Conservation (phyloP, 2,888 invertebrate species). For the Gonocerus acuteangulatus region DNA sequence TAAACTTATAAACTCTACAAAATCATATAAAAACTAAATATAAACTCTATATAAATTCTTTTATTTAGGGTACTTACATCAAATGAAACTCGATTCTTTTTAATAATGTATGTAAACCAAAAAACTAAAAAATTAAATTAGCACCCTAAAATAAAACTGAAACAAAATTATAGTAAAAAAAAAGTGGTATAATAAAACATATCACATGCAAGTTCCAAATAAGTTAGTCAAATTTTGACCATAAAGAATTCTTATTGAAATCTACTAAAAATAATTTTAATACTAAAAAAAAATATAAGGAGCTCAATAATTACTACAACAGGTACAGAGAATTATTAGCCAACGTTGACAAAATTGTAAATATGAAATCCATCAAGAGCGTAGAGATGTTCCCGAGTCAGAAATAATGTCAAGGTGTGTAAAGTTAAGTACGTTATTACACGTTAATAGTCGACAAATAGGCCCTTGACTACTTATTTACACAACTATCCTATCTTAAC, state of each 20-base stretch:
- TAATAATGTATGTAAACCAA: too few relatives aligned
- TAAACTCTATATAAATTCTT: constrained; percentile 11
- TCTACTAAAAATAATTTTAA: constrained; percentile 12
- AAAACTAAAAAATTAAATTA: neutral
- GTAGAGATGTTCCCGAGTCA: constrained; percentile 3
- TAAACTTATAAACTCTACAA: constrained; percentile 16
- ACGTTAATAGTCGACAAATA: neutral
- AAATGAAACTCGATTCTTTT: neutral
- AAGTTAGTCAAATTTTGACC: neutral
- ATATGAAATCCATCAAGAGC: neutral
- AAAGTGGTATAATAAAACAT: constrained; percentile 13
- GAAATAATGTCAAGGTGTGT: constrained; percentile 19
- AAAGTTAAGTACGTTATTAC: constrained; percentile 16
- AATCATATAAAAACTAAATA: constrained; percentile 8
- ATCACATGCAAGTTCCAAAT: constrained; percentile 13
- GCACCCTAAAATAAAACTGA: constrained; percentile 9
- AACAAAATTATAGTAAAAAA: neutral
- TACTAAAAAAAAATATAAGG: constrained; percentile 6
- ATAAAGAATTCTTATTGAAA: neutral
- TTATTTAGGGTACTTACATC: neutral
- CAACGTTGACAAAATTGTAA: constrained; percentile 11
- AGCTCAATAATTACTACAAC: neutral
- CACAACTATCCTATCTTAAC: constrained; percentile 8
- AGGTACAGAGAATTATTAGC: constrained; percentile 21
- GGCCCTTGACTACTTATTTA: constrained; percentile 3